Evolutionary conservation across 2,888 invertebrate genomes (phyloP).

Genomic region (Lutraria lutraria): DNA sequence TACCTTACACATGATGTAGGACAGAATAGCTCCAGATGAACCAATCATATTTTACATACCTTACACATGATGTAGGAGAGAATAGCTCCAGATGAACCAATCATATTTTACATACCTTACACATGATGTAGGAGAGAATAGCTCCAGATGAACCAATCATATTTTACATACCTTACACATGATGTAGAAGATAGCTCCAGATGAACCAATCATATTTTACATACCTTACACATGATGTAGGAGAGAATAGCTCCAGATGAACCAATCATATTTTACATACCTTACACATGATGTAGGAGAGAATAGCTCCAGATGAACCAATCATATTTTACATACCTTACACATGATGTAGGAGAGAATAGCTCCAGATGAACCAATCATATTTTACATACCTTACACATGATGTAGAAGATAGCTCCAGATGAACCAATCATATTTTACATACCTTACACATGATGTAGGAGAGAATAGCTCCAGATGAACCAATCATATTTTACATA

Average conservation of each 20-base stretch:
- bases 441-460: slow-evolving; percentile 97
- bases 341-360: slow-evolving; percentile 98
- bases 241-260: slow-evolving; percentile 96
- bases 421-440: slow-evolving; percentile 94
- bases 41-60: slow-evolving; percentile 93
- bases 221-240: slow-evolving; percentile 97
- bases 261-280: slow-evolving; percentile 92
- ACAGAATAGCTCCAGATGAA: slow-evolving; percentile 96
- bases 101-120: slow-evolving; percentile 93
- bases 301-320: slow-evolving; percentile 96
- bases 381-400: slow-evolving; percentile 94
- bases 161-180: slow-evolving; percentile 94
- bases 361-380: slow-evolving; percentile 96
- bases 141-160: slow-evolving; percentile 97
- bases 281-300: slow-evolving; percentile 98
- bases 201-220: slow-evolving; percentile 93
- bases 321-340: slow-evolving; percentile 93
- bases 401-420: slow-evolving; percentile 97
- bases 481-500: slow-evolving; percentile 92
- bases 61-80: slow-evolving; percentile 98
- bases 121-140: slow-evolving; percentile 97
- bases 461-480: slow-evolving; percentile 96
- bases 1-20: slow-evolving; percentile 97
- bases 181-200: slow-evolving; percentile 96
- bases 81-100: slow-evolving; percentile 96